phyloP scores from a whole-genome alignment of 2,113 vertebrate species.

The Anguilla japonica region DNA sequence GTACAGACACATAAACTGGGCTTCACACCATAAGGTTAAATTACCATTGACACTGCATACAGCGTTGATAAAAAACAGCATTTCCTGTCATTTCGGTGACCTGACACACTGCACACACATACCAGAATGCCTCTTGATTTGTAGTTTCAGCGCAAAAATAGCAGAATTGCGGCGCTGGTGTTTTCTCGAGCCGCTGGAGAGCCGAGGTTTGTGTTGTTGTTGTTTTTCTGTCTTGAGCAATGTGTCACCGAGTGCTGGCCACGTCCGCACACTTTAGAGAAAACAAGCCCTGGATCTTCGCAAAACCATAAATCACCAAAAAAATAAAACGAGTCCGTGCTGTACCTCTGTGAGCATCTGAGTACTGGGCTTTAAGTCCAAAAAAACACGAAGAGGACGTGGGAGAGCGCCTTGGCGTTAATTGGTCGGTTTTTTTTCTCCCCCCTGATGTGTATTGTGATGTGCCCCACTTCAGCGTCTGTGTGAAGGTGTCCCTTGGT shows the following conservation, averaged over 20 bases:
- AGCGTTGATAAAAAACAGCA: background rate
- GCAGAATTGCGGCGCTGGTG: slow-evolving; percentile 1
- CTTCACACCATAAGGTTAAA: background rate
- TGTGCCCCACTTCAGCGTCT: slow-evolving; percentile 34
- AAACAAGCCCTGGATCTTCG: slow-evolving; percentile 34
- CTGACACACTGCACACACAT: background rate
- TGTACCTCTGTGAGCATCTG: slow-evolving; percentile 38
- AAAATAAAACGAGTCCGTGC: background rate
- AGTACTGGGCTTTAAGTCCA: slow-evolving; percentile 26
- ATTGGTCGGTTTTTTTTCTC: slow-evolving; percentile 24
- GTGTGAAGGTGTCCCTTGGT: slow-evolving; percentile 55
- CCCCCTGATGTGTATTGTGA: slow-evolving; percentile 41
- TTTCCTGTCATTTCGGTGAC: background rate
- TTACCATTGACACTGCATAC: background rate
- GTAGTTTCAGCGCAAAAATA: slow-evolving; percentile 18
- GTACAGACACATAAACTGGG: no score
- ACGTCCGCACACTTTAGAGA: slow-evolving; percentile 22
- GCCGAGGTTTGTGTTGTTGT: slow-evolving; percentile 22
- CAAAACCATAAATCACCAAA: slow-evolving; percentile 6
- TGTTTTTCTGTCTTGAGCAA: slow-evolving; percentile 30
- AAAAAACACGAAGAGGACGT: slow-evolving; percentile 22
- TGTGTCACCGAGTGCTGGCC: slow-evolving; percentile 24
- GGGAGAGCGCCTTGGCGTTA: slow-evolving; percentile 26
- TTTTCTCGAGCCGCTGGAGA: slow-evolving; percentile 15
- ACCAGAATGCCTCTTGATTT: slow-evolving; percentile 2